These are phyloP conservation scores for Sturnus vulgaris DNA, from an alignment of 2,113 vertebrate species.

Conservation along the genomic window DNA sequence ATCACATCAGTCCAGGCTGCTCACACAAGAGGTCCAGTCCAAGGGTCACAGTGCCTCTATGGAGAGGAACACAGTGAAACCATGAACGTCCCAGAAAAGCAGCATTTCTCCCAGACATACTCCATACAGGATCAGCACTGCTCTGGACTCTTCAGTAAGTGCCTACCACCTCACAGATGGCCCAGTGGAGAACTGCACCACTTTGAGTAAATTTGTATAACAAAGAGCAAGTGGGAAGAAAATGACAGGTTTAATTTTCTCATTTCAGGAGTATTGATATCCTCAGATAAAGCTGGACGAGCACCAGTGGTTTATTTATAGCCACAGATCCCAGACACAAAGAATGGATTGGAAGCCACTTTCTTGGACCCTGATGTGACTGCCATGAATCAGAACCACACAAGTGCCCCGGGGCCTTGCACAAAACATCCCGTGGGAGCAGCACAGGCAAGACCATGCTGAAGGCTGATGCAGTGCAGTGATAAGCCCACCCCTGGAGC, in stretches of 20 bases:
- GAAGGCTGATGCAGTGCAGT: neutral
- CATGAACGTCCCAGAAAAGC: neutral
- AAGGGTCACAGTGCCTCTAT: neutral
- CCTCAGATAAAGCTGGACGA: neutral
- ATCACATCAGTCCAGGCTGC: neutral
- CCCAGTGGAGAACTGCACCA: neutral
- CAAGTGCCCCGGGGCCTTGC: neutral
- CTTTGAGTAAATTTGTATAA: neutral
- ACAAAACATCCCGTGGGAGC: neutral
- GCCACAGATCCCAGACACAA: neutral
- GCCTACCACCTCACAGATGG: neutral
- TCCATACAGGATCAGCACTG: neutral
- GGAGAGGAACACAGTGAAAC: neutral
- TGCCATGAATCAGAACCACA: neutral
- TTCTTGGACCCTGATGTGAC: neutral
- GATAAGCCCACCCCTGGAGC: neutral
- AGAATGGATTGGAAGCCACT: neutral
- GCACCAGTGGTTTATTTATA: neutral
- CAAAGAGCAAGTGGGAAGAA: neutral
- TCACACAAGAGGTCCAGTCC: neutral
- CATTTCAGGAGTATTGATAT: neutral
- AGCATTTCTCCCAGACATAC: neutral
- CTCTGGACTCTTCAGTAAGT: neutral
- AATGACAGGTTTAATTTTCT: neutral
- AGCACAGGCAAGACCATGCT: neutral